Conservation (phyloP, 2,113 vertebrate genomes). For the Podarcis muralis region DNA sequence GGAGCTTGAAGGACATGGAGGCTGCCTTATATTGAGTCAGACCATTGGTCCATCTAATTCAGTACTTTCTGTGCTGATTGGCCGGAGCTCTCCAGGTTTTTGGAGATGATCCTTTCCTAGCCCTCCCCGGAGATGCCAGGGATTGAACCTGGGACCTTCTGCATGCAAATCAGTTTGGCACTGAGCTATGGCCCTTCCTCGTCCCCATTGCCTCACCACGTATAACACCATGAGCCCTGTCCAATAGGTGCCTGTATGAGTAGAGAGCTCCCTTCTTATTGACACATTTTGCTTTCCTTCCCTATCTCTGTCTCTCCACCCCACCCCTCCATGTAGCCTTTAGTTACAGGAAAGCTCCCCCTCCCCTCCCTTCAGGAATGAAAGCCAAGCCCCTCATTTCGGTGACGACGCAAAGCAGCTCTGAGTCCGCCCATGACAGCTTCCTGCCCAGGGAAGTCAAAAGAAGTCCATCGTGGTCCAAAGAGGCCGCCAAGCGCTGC, state of each 20-base stretch:
- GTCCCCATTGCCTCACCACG: not conserved
- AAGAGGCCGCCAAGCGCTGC: conserved; percentile 82
- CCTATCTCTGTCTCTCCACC: conserved; percentile 43
- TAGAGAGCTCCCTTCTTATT: not conserved
- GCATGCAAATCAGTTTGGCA: too few species aligned
- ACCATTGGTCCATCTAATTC: too few species aligned
- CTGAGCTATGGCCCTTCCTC: too few species aligned
- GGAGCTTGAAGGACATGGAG: too few species aligned
- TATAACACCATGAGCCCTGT: too few species aligned
- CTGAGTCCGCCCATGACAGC: conserved; percentile 93
- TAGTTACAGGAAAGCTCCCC: conserved; percentile 95
- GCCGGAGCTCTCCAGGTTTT: too few species aligned
- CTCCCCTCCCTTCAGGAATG: conserved; percentile 94
- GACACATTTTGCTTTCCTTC: conserved; percentile 56
- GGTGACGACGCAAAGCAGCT: conserved; percentile 97
- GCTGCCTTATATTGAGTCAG: too few species aligned
- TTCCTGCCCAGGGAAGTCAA: conserved; percentile 84
- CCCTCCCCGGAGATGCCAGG: not conserved
- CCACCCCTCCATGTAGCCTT: conserved; percentile 82
- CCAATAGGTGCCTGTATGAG: not conserved
- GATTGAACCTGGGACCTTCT: not conserved
- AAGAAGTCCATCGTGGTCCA: conserved; percentile 76
- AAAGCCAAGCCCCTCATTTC: conserved; percentile 95
- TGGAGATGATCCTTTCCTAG: too few species aligned
- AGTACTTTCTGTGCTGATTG: too few species aligned